These are phyloP conservation scores for Episyrphus balteatus DNA, from an alignment of 1,140 invertebrate species.

Conservation along the genomic window DNA sequence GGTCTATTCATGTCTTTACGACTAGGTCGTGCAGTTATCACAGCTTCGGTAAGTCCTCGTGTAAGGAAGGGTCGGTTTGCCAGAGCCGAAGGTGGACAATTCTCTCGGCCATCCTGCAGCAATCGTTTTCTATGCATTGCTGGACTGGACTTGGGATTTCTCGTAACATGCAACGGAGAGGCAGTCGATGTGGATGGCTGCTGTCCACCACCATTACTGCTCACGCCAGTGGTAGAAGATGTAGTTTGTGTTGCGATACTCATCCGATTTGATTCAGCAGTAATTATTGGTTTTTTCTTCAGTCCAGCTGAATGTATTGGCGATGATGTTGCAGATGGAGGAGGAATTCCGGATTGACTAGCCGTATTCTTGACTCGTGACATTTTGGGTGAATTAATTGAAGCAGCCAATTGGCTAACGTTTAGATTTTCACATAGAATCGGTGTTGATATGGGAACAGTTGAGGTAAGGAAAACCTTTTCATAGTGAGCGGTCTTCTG, in stretches of 20 bases:
- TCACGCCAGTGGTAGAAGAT: background rate
- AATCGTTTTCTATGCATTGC: conserved; percentile 4
- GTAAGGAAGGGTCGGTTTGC: conserved; percentile 16
- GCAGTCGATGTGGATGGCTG: too few relatives aligned
- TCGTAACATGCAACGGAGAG: too few relatives aligned
- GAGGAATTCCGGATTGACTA: conserved; percentile 13
- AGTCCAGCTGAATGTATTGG: conserved; percentile 1
- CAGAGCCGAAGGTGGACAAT: background rate
- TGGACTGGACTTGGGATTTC: too few relatives aligned
- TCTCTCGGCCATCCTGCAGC: conserved; percentile 2
- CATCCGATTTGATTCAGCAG: background rate
- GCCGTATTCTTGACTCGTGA: too few relatives aligned
- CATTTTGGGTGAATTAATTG: too few relatives aligned
- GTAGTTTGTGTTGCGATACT: background rate
- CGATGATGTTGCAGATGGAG: conserved; percentile 10
- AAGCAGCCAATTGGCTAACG: too few relatives aligned
- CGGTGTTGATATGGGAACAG: background rate
- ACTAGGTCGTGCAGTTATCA: conserved; percentile 30
- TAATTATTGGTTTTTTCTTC: background rate
- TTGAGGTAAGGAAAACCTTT: conserved; percentile 30
- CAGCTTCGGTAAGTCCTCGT: conserved; percentile 30
- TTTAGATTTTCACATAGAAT: background rate
- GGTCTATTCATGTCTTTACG: conserved; percentile 12
- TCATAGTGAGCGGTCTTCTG: conserved; percentile 21
- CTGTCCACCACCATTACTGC: background rate